Evolutionary conservation across 2,797 vertebrate genomes (phyloP), one percentile per base, ranked within the genome.

Genomic region (Dallia pectoralis): DNA sequence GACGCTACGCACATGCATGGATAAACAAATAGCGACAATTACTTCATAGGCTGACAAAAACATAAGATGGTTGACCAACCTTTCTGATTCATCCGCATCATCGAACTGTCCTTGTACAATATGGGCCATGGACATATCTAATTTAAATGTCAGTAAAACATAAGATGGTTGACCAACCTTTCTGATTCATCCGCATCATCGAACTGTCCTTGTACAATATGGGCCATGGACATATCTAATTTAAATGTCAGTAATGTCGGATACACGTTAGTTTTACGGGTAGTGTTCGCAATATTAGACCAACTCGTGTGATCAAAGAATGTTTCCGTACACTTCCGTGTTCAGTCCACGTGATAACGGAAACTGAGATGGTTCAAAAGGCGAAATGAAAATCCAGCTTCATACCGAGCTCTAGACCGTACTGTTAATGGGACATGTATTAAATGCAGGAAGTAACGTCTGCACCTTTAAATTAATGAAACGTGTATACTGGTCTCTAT

Each of bases 101-200:
- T 97, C 96, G 74, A 97, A 97, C 90, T 97, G 96, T 16, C 95
- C 96, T 0, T 93, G 93, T 7, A 95, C 92, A 0, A 85, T 77
- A n/a, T 70, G 81, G 47, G 82, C 83, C 19, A 56, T 67, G 18
- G 77, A 74, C 84, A 86, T 56, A 47, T 67, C 48, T 53, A 53
- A 51, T 53, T 27, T 69, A 18, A 69, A 22, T 59, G 19, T 33
- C 9, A 36, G 14, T 29, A n/a, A n/a, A n/a, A n/a, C n/a, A n/a
- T n/a, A n/a, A n/a, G n/a, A 36, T 1, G 14, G 22, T 6, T 9
- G 22, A 59, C 49, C 19, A 73, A 96, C 95, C 93, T 88, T 63
- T 91, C 92, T 0, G 93, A 90, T 78, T 92, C 87, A 0, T 94
- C 93, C 0, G 93, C 96, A 78, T 97, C 95, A 61, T 97, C 96